phyloP scores from a whole-genome alignment of 2,888 invertebrate species.

The Ctenicera cuprea region DNA sequence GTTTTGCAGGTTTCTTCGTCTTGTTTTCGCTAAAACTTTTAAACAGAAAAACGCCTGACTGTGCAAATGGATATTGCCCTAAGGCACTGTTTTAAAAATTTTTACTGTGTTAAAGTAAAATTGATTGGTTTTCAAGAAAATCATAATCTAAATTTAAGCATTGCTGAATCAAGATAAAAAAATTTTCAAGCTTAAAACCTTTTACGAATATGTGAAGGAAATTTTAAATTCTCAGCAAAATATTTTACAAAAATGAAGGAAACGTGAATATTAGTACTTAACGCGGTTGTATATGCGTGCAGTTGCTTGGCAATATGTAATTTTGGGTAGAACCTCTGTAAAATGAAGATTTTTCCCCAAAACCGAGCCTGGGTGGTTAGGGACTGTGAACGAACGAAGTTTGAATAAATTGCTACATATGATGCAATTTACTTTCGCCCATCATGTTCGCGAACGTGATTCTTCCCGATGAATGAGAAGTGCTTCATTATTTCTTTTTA shows the following conservation, averaged over 20 bases:
- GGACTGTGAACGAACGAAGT: conserved; percentile 4
- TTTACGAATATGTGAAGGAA: not conserved
- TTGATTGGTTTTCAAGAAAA: too few relatives aligned
- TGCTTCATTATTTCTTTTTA: conserved; percentile 18
- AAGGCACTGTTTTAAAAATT: too few relatives aligned
- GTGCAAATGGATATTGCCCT: too few relatives aligned
- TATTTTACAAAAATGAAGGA: not conserved
- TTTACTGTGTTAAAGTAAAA: too few relatives aligned
- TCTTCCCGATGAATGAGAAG: conserved; percentile 34
- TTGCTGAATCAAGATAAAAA: too few relatives aligned
- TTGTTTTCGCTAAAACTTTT: too few relatives aligned
- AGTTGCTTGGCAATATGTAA: conserved; percentile 3
- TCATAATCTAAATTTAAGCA: too few relatives aligned
- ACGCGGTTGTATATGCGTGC: too few relatives aligned
- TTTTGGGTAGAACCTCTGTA: not conserved
- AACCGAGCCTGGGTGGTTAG: not conserved
- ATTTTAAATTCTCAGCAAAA: not conserved
- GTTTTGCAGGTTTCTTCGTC: too few relatives aligned
- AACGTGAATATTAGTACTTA: too few relatives aligned
- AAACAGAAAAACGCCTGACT: too few relatives aligned
- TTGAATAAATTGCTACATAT: conserved; percentile 25
- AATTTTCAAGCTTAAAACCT: not conserved
- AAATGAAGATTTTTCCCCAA: not conserved
- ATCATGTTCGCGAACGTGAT: conserved; percentile 24
- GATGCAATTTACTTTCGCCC: conserved; percentile 3